Conservation (phyloP, 1,140 invertebrate genomes). For the Lepidurus arcticus region DNA sequence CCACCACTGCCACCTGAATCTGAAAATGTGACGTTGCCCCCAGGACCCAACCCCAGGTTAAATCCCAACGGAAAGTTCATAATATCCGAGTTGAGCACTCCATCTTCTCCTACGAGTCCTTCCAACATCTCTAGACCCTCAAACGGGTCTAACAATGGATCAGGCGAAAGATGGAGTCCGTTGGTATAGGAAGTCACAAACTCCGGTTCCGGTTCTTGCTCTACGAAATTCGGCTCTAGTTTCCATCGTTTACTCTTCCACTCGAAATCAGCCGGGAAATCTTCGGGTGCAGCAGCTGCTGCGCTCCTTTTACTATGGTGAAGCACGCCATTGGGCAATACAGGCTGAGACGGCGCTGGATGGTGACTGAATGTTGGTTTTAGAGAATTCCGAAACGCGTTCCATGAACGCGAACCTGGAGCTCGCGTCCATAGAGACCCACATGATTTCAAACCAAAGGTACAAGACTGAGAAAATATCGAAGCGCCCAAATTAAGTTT, state of each 20-base stretch:
- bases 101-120: constrained; percentile 32
- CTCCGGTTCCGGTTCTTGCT: not conserved
- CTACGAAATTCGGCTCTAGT: not conserved
- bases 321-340: not conserved
- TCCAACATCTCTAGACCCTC: constrained; percentile 31
- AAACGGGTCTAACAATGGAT: not conserved
- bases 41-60: not conserved
- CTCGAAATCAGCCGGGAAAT: not conserved
- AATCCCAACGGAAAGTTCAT: constrained; percentile 21
- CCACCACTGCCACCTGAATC: constrained; percentile 4
- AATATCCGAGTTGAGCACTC: constrained; percentile 28
- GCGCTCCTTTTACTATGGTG: not conserved
- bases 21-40: constrained; percentile 3
- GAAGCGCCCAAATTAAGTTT: not conserved
- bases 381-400: not conserved
- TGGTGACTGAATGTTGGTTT: not conserved
- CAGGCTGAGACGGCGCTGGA: not conserved
- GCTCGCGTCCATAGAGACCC: not conserved
- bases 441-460: constrained; percentile 11
- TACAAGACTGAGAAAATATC: not conserved
- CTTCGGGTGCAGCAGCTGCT: not conserved
- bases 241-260: not conserved
- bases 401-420: not conserved
- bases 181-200: not conserved
- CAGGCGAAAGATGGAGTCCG: not conserved